Evolutionary conservation across 2,113 vertebrate species (phyloP).

Genomic region (Uropsilus gracilis): DNA sequence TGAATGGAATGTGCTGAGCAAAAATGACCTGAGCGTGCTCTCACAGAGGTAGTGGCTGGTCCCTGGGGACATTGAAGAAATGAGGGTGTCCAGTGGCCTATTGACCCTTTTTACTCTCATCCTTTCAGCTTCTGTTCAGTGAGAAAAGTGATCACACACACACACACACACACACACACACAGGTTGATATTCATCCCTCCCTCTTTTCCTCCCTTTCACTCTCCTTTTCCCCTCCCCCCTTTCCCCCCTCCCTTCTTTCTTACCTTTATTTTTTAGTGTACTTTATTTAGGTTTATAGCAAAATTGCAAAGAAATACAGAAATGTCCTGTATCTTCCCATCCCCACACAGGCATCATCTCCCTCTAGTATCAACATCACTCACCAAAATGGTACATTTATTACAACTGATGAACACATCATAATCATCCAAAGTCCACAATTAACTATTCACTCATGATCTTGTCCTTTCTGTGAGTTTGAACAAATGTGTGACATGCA

Average conservation of each 20-base stretch:
- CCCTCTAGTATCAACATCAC: neutral
- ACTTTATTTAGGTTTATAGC: neutral
- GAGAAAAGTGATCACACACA: neutral
- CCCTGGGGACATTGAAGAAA: neutral
- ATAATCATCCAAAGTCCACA: neutral
- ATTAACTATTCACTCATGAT: neutral
- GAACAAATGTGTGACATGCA: neutral
- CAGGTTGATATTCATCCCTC: neutral
- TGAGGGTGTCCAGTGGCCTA: neutral
- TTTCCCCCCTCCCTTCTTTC: neutral
- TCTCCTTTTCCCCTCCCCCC: neutral
- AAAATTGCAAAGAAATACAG: neutral
- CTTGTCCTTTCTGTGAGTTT: neutral
- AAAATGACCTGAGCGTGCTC: neutral
- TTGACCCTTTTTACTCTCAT: neutral
- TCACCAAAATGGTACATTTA: neutral
- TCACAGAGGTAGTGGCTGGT: rapidly evolving
- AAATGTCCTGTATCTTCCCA: neutral
- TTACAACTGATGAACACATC: neutral
- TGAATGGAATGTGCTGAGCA: neutral
- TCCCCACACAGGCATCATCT: neutral
- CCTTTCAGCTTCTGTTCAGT: neutral
- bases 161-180: too few relatives aligned
- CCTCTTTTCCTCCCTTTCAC: neutral
- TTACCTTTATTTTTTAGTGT: neutral